These are phyloP conservation scores for Leuciscus idus DNA, from an alignment of 2,113 vertebrate genomes.

Conservation along the genomic window DNA sequence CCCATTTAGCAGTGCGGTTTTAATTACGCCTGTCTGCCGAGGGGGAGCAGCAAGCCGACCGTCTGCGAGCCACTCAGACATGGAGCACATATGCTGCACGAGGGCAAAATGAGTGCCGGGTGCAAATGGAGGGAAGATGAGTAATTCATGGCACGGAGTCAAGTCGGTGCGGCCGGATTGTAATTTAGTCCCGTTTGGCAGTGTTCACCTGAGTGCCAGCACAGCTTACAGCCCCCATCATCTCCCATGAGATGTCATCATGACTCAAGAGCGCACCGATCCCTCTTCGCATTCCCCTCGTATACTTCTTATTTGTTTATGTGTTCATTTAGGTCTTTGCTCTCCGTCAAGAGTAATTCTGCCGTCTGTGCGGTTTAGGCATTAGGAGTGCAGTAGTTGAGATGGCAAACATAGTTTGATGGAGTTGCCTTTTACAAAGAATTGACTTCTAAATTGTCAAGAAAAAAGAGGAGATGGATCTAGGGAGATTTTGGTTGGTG, in stretches of 20 bases:
- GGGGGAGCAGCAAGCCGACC: conserved; percentile 10
- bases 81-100: conserved; percentile 43
- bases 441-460: conserved; percentile 40
- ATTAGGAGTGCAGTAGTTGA: conserved; percentile 37
- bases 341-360: conserved; percentile 36
- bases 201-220: conserved; percentile 42
- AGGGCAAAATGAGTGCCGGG: conserved; percentile 37
- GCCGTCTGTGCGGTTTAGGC: not conserved
- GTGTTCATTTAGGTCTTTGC: conserved; percentile 31
- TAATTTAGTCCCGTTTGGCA: conserved; percentile 32
- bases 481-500: conserved; percentile 2
- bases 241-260: conserved; percentile 43
- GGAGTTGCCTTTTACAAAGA: conserved; percentile 33
- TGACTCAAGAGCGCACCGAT: conserved; percentile 28
- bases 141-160: conserved; percentile 29
- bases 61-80: conserved; percentile 37
- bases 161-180: conserved; percentile 2
- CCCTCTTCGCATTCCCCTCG: conserved; percentile 36
- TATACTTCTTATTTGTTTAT: conserved; percentile 49
- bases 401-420: conserved; percentile 4
- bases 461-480: conserved; percentile 15
- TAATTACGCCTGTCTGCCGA: conserved; percentile 31
- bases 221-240: conserved; percentile 31
- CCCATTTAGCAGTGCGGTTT: conserved; percentile 34
- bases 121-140: conserved; percentile 41